Conservation (phyloP, 37 sponge, comb jelly and placozoan species). For the Haliclona indistincta region DNA sequence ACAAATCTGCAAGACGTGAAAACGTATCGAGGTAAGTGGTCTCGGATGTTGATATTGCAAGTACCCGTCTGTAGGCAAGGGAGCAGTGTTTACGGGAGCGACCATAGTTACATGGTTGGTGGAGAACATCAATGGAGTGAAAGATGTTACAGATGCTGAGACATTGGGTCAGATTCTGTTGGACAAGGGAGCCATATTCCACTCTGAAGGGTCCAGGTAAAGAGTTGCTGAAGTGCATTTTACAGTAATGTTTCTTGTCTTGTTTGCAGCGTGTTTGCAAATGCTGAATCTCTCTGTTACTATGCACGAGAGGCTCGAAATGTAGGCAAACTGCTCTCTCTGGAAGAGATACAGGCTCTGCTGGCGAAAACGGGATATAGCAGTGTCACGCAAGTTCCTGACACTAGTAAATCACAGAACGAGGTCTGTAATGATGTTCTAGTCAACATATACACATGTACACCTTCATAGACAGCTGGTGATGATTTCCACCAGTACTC, state of each 20-base stretch:
- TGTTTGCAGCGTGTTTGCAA: slow-evolving; percentile 62
- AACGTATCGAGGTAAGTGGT: slow-evolving; percentile 30
- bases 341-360: slow-evolving; percentile 54
- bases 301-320: slow-evolving; percentile 33
- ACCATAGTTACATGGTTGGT: slow-evolving; percentile 70
- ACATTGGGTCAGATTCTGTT: slow-evolving; percentile 67
- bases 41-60: neutral
- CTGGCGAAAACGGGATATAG: no score
- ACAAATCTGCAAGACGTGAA: slow-evolving; percentile 33
- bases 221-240: neutral
- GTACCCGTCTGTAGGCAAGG: slow-evolving; percentile 27
- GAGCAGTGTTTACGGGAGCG: slow-evolving; percentile 73
- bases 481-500: no score
- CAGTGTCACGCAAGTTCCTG: no score
- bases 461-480: no score
- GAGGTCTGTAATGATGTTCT: no score
- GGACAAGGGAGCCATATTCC: slow-evolving; percentile 65
- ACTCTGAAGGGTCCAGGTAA: slow-evolving; percentile 83
- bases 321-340: slow-evolving; percentile 26
- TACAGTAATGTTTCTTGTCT: neutral
- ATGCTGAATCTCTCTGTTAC: slow-evolving; percentile 70
- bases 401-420: no score
- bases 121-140: slow-evolving; percentile 54
- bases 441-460: no score
- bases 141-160: slow-evolving; percentile 56